phyloP scores from a whole-genome alignment of 2,797 vertebrate species.

The Poeciliopsis infans region DNA sequence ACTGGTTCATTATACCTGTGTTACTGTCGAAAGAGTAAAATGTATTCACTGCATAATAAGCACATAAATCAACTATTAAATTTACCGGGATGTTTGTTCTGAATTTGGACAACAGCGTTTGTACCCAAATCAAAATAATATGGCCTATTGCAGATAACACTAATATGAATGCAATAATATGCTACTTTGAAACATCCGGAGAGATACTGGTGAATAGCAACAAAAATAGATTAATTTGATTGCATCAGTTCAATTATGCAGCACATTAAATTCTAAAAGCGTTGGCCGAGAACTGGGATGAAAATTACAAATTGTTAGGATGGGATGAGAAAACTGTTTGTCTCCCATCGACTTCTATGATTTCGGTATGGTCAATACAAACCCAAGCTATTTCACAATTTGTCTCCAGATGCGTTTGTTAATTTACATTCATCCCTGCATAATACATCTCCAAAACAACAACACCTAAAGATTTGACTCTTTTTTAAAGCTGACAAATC shows the following conservation, averaged over 20 bases:
- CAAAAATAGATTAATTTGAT: not conserved
- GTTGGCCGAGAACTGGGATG: not conserved
- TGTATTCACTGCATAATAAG: not conserved
- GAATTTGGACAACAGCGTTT: not conserved
- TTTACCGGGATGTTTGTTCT: not conserved
- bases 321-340: not conserved
- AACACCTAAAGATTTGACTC: not conserved
- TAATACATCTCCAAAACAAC: not conserved
- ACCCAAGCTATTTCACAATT: not conserved
- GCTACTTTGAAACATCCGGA: not conserved
- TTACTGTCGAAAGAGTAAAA: not conserved
- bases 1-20: not conserved
- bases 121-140: not conserved
- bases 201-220: not conserved
- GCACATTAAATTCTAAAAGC: conserved; percentile 26
- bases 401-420: not conserved
- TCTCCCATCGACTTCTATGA: not conserved
- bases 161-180: not conserved
- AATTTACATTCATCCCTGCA: not conserved
- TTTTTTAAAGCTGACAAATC: not conserved
- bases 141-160: not conserved
- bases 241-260: not conserved
- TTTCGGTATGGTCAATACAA: not conserved
- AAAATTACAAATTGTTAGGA: not conserved
- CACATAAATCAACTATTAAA: not conserved